Percentiles rank a stretch among this genome's conserved stretches.
These are phyloP conservation scores for Pelusios castaneus DNA, from an alignment of 2,113 vertebrate genomes.

Conservation along the genomic window DNA sequence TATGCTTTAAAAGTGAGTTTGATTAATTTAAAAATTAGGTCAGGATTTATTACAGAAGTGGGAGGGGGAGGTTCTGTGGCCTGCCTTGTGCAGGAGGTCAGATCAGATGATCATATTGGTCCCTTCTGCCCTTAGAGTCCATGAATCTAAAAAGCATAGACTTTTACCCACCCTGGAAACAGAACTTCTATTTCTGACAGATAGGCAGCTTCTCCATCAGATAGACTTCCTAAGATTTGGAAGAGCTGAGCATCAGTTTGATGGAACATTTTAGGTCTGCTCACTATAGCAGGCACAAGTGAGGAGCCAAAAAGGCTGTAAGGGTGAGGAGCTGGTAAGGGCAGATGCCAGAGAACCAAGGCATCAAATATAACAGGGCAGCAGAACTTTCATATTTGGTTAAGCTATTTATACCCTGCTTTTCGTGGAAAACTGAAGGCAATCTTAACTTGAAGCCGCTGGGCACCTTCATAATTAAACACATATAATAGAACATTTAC, in stretches of 20 bases:
- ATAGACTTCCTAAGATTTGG: accelerated
- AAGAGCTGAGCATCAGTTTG: not conserved
- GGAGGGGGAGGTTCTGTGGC: too few species aligned
- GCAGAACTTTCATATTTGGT: not conserved
- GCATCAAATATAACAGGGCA: not conserved
- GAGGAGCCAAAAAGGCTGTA: not conserved
- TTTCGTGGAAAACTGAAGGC: not conserved
- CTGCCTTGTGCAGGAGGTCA: too few species aligned
- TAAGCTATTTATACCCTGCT: not conserved
- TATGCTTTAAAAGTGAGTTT: not conserved
- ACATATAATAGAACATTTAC: not conserved
- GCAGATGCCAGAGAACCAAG: not conserved
- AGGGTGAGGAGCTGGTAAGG: not conserved
- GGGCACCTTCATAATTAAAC: not conserved
- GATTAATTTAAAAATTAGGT: not conserved
- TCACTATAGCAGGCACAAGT: accelerated
- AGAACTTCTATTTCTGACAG: accelerated
- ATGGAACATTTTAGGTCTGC: not conserved
- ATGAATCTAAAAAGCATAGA: not conserved
- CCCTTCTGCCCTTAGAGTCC: too few species aligned
- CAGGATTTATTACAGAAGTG: too few species aligned
- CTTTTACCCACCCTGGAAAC: not conserved
- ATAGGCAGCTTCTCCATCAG: not conserved
- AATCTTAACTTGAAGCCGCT: not conserved
- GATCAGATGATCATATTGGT: too few species aligned